Conservation (phyloP, 2,888 invertebrate species). For the Macrophya alboannulata region DNA sequence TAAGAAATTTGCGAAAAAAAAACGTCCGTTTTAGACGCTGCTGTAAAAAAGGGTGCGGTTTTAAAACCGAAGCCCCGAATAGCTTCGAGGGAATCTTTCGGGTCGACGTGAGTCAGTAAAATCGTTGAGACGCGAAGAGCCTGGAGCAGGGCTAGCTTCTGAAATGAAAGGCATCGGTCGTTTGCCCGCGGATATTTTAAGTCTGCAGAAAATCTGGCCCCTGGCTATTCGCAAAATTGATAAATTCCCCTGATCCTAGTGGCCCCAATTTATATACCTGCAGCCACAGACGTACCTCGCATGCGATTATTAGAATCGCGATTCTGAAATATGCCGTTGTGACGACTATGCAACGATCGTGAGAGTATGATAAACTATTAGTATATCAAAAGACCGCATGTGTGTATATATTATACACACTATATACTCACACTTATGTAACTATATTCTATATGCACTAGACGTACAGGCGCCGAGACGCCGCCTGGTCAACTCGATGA, state of each 20-base stretch:
- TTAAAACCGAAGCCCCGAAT: neutral
- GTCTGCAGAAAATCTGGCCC: constrained; percentile 28
- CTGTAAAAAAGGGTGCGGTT: neutral
- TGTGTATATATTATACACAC: neutral
- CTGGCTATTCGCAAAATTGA: constrained; percentile 26
- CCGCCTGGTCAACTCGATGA: constrained; percentile 24
- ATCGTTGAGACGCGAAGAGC: neutral
- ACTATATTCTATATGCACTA: neutral
- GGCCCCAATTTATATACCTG: neutral
- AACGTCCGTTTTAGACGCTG: neutral
- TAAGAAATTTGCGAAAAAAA: neutral
- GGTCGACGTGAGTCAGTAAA: constrained; percentile 40
- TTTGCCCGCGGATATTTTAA: neutral
- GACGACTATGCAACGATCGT: neutral
- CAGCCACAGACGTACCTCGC: too few species aligned
- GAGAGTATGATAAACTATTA: neutral
- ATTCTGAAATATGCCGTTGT: neutral
- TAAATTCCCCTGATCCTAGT: neutral
- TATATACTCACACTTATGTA: neutral
- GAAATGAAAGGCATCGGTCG: constrained; percentile 25
- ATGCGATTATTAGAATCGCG: neutral
- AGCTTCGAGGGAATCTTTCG: constrained; percentile 28
- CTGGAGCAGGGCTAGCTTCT: neutral
- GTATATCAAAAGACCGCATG: too few species aligned
- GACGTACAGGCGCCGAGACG: constrained; percentile 38